These are phyloP conservation scores for Bos javanicus DNA, from an alignment of 2,113 vertebrate species.

Conservation along the genomic window DNA sequence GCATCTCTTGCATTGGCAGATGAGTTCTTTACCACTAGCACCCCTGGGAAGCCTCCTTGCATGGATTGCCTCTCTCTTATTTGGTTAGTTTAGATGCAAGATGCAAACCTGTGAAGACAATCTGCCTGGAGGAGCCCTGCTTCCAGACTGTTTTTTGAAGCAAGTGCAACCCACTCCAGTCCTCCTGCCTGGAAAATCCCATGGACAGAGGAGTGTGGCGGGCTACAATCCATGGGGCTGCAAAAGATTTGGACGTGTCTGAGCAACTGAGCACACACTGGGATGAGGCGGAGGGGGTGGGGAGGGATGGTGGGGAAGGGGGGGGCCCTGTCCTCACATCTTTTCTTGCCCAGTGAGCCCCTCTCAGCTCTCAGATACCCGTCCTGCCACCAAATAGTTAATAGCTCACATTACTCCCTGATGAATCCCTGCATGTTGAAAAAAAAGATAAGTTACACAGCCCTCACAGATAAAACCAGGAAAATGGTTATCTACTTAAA, in stretches of 20 bases:
- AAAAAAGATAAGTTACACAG: background rate
- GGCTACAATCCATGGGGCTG: background rate
- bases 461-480: background rate
- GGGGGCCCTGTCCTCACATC: background rate
- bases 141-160: background rate
- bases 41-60: background rate
- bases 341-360: background rate
- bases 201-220: background rate
- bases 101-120: too few species aligned
- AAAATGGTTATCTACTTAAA: background rate
- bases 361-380: background rate
- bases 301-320: fast-evolving
- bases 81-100: background rate
- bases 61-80: background rate
- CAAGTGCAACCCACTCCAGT: background rate
- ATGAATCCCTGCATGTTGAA: background rate
- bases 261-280: background rate
- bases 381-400: background rate
- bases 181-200: background rate
- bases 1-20: background rate
- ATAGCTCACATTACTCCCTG: background rate
- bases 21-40: background rate
- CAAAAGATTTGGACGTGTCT: background rate
- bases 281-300: background rate
- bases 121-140: background rate